Evolutionary conservation across 2,888 invertebrate genomes (phyloP).

Genomic region (Athrips mouffetella): DNA sequence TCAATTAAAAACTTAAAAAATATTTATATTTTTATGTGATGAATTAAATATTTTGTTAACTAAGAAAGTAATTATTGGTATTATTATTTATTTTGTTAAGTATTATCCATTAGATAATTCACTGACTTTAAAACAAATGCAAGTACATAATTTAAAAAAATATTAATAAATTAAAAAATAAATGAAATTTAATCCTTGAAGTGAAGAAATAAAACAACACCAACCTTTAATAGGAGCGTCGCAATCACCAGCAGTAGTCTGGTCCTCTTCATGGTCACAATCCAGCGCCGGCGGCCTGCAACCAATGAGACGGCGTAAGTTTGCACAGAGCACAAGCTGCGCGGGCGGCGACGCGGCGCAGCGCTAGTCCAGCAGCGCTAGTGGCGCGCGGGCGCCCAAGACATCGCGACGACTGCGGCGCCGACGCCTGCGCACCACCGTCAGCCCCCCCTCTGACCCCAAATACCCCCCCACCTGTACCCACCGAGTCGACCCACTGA

Average conservation of each 20-base stretch:
- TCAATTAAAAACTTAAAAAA: too few species aligned
- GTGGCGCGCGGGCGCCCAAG: slow-evolving; percentile 38
- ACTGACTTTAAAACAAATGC: too few species aligned
- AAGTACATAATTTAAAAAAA: not conserved
- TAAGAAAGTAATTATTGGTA: too few species aligned
- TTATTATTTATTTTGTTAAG: too few species aligned
- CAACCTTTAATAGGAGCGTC: slow-evolving; percentile 70
- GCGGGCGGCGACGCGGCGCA: slow-evolving; percentile 28
- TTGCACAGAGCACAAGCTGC: slow-evolving; percentile 43
- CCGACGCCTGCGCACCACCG: slow-evolving; percentile 16
- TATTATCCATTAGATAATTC: too few species aligned
- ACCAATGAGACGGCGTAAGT: slow-evolving; percentile 65
- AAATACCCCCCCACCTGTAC: slow-evolving; percentile 27
- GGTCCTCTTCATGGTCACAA: slow-evolving; percentile 74
- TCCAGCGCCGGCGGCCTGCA: slow-evolving; percentile 65
- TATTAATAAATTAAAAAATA: not conserved
- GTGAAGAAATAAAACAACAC: slow-evolving; percentile 25
- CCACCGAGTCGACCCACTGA: slow-evolving; percentile 64
- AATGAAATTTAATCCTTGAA: too few species aligned
- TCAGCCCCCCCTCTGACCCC: slow-evolving; percentile 20
- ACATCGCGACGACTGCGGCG: slow-evolving; percentile 42
- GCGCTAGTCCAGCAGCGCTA: slow-evolving; percentile 37
- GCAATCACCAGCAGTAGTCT: slow-evolving; percentile 67
- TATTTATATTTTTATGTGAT: too few species aligned
- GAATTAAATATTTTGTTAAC: too few species aligned